Conservation (phyloP, 1,140 invertebrate genomes). For the Macrostomum lignano region DNA sequence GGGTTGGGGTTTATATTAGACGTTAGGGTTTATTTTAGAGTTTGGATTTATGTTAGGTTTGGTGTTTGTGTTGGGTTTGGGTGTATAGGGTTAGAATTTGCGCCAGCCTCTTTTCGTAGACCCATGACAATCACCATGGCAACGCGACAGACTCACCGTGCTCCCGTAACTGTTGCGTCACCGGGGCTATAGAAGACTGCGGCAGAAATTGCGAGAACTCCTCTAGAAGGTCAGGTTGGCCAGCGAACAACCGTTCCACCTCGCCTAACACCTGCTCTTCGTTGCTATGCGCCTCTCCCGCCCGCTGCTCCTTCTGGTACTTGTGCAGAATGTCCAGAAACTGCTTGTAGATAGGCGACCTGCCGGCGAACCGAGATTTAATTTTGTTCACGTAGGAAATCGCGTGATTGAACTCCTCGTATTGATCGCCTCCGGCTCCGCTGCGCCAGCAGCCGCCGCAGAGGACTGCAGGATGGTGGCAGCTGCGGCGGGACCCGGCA, state of each 20-base stretch:
- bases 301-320: slow-evolving; percentile 81
- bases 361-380: slow-evolving; percentile 81
- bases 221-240: slow-evolving; percentile 71
- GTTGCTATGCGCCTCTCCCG: slow-evolving; percentile 37
- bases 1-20: too few relatives aligned
- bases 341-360: slow-evolving; percentile 88
- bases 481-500: too few relatives aligned
- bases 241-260: slow-evolving; percentile 80
- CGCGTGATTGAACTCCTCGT: slow-evolving; percentile 95
- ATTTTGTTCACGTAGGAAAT: slow-evolving; percentile 99
- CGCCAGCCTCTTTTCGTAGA: too few relatives aligned
- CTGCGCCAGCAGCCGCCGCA: too few relatives aligned
- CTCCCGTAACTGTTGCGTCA: too few relatives aligned
- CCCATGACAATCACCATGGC: too few relatives aligned
- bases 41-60: too few relatives aligned
- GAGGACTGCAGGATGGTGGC: too few relatives aligned
- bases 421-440: neutral
- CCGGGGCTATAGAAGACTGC: slow-evolving; percentile 34
- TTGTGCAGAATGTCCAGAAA: slow-evolving; percentile 89
- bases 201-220: slow-evolving; percentile 92
- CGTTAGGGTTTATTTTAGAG: too few relatives aligned
- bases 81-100: too few relatives aligned
- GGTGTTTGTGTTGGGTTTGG: too few relatives aligned
- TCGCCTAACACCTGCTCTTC: slow-evolving; percentile 69
- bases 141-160: too few relatives aligned